Conservation (phyloP, 2,888 invertebrate species). For the Diarsia rubi region DNA sequence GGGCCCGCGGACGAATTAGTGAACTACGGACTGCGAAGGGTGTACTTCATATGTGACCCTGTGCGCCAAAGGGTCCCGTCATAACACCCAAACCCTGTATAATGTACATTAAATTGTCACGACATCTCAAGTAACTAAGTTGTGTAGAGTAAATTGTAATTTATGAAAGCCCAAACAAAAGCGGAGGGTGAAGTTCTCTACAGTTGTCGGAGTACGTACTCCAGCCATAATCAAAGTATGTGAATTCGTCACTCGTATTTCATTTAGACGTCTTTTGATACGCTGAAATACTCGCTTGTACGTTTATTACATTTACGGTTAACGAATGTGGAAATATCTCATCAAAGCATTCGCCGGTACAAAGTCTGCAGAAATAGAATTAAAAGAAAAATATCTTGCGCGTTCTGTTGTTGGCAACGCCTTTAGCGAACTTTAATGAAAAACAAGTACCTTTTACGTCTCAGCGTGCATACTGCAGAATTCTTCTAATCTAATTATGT, state of each 20-base stretch:
- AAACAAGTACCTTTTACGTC: slow-evolving; percentile 74
- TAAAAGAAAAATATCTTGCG: slow-evolving; percentile 66
- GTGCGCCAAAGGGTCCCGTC: slow-evolving; percentile 65
- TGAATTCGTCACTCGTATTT: slow-evolving; percentile 22
- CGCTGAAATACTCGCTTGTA: slow-evolving; percentile 21
- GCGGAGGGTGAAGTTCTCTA: slow-evolving; percentile 2
- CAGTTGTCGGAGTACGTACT: slow-evolving; percentile 18
- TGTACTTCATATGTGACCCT: slow-evolving; percentile 68
- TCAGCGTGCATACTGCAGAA: slow-evolving; percentile 73
- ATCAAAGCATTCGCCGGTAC: slow-evolving; percentile 49
- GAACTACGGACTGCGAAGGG: slow-evolving; percentile 47
- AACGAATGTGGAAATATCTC: slow-evolving; percentile 47
- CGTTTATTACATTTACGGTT: slow-evolving; percentile 27
- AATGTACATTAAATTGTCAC: slow-evolving; percentile 68
- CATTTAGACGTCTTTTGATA: slow-evolving; percentile 35
- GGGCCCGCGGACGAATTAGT: slow-evolving; percentile 65
- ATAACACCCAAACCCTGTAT: slow-evolving; percentile 67
- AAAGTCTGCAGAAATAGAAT: slow-evolving; percentile 67
- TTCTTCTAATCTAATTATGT: slow-evolving; percentile 79
- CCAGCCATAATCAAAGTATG: slow-evolving; percentile 38
- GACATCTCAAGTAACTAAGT: slow-evolving; percentile 70
- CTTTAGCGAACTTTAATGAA: slow-evolving; percentile 81
- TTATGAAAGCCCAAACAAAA: slow-evolving; percentile 56
- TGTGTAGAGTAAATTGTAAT: slow-evolving; percentile 63
- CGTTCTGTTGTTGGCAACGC: slow-evolving; percentile 73